Base-by-base conservation (phyloP, 2,888 invertebrate species). In the Lymantria dispar region DNA sequence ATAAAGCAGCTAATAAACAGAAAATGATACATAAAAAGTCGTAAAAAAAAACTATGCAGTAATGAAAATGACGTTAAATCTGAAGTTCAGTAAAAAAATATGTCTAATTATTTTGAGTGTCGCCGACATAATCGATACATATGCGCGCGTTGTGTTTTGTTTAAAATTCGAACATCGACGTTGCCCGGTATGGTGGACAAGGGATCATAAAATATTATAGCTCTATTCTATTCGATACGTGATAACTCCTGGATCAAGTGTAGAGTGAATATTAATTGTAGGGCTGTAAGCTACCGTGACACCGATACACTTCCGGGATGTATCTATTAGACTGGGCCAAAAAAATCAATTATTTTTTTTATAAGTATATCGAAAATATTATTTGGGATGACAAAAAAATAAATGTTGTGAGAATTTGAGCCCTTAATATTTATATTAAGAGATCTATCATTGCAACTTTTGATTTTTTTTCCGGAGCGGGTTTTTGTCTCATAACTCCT, bases 221-320 rank as follows among this genome's bases (percentile, higher is more conserved):
- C 76, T 88, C 90, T 85, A 91, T 91, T 91, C 88, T 90, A 88
- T 91, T 88, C 84, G 80, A 80, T 87, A 91, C 91, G 91, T 91
- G 89, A 85, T 87, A 82, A 85, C 82, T 85, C 85, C 82, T 78
- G 83, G 81, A 81, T 80, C 82, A 84, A 81, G 75, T 86, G 86
- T 80, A 77, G 75, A 65, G 76, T 87, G 90, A 86, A 91, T 91
- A 83, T 83, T 89, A 91, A 91, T n/a, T 89, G 83, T 78, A 82
- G 84, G 84, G 80, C 74, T 78, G 69, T 63, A 49, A 68, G 77
- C 73, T 77, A 74, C 73, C 76, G 72, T 75, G 87, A 84, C 86
- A 85, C 78, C 82, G 76, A 76, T 82, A 59, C 57, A 76, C 86
- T 86, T 91, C 91, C 90, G 84, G 90, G 89, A 88, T 84, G 89